These are phyloP conservation scores for Glyptemys insculpta DNA, from an alignment of 2,797 vertebrate genomes.

Conservation along the genomic window DNA sequence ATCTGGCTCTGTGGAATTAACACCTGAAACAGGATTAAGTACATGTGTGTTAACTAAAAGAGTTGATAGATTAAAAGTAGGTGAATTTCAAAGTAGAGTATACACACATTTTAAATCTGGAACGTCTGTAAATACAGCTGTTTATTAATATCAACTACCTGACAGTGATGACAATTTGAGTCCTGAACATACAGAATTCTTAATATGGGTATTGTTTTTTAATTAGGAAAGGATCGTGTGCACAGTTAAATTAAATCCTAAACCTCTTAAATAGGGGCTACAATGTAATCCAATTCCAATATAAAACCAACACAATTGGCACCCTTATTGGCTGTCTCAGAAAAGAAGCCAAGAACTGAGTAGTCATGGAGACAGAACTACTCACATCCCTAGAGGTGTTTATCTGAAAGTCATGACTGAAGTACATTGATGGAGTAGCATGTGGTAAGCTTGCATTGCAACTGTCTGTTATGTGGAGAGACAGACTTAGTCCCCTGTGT, in stretches of 20 bases:
- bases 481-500: background rate
- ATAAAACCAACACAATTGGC: background rate
- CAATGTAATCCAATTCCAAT: accelerated
- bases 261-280: accelerated
- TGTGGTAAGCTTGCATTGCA: background rate
- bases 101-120: background rate
- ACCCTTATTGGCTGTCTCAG: background rate
- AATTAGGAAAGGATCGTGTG: background rate
- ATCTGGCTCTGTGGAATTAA: background rate
- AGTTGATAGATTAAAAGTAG: background rate
- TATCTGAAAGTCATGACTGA: background rate
- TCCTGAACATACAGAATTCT: background rate
- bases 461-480: background rate
- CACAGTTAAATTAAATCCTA: accelerated
- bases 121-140: accelerated
- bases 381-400: background rate
- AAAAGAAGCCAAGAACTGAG: background rate
- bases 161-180: accelerated
- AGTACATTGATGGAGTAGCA: background rate
- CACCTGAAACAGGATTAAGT: background rate
- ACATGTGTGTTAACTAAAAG: background rate
- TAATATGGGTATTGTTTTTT: background rate
- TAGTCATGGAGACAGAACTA: background rate
- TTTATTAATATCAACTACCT: accelerated
- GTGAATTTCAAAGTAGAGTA: background rate